Evolutionary conservation across 2,888 invertebrate genomes (phyloP).

Genomic region (Barypeithes pellucidus): DNA sequence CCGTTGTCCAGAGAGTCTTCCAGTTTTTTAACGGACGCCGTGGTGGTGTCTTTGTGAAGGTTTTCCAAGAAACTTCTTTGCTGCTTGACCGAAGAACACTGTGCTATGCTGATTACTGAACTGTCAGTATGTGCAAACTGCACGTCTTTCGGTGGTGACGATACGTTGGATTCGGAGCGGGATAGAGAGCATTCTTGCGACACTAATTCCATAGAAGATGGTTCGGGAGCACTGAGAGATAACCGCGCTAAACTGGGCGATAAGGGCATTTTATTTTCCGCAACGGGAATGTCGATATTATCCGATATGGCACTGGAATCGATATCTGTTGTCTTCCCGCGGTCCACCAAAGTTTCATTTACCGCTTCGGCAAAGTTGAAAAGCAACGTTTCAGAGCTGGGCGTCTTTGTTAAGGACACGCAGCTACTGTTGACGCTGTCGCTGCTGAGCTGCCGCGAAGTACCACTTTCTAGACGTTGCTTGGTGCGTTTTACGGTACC

Average conservation of each 20-base stretch:
- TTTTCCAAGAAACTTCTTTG: constrained; percentile 73
- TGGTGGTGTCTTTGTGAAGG: constrained; percentile 63
- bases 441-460: constrained; percentile 59
- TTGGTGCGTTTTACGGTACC: constrained; percentile 82
- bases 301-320: constrained; percentile 76
- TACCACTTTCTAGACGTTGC: constrained; percentile 78
- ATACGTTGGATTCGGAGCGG: constrained; percentile 67
- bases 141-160: constrained; percentile 54
- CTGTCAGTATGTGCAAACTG: constrained; percentile 66
- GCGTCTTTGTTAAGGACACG: constrained; percentile 61
- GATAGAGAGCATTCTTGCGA: constrained; percentile 64
- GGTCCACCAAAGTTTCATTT: constrained; percentile 60
- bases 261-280: constrained; percentile 57
- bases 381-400: constrained; percentile 66
- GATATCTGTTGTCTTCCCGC: constrained; percentile 58
- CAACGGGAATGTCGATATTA: constrained; percentile 71
- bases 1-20: constrained; percentile 66
- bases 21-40: constrained; percentile 62
- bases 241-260: constrained; percentile 70
- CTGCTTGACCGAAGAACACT: constrained; percentile 73
- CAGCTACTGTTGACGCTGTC: constrained; percentile 57
- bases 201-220: constrained; percentile 70
- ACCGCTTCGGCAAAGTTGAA: constrained; percentile 64
- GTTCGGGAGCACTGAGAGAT: constrained; percentile 78
- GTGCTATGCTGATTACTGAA: constrained; percentile 63